Conservation (phyloP, 2,113 vertebrate species). For the Chaenogobius annularis region DNA sequence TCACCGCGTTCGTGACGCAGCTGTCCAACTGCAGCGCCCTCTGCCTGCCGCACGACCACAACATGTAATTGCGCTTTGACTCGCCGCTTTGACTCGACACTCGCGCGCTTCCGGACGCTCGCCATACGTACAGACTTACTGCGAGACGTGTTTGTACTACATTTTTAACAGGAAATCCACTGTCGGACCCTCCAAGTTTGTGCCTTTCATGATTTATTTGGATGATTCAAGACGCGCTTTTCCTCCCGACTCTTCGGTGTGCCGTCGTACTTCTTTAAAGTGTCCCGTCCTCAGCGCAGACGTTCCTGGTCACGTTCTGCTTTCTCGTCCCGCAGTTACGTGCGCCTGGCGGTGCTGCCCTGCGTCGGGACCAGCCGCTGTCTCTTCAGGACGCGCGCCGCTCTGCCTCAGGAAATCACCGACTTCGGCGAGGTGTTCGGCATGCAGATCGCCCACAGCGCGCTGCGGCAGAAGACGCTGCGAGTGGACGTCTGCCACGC, state of each 20-base stretch:
- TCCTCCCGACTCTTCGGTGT: no score
- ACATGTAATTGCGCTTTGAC: conserved; percentile 74
- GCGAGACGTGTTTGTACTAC: no score
- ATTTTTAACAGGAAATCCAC: no score
- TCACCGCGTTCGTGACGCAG: conserved; percentile 86
- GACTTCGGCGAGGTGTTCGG: conserved; percentile 88
- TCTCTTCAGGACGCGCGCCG: conserved; percentile 85
- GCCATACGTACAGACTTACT: no score
- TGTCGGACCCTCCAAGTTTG: no score
- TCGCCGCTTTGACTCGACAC: no score
- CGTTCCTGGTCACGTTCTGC: no score
- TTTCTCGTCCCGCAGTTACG: conserved; percentile 73
- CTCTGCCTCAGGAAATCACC: conserved; percentile 74
- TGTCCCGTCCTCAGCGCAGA: no score
- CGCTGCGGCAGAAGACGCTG: conserved; percentile 91
- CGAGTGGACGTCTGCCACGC: conserved; percentile 88
- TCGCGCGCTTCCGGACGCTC: no score
- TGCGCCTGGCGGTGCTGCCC: conserved; percentile 88
- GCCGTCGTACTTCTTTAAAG: no score
- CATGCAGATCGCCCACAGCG: conserved; percentile 83
- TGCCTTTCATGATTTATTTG: no score
- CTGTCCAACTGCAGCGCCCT: conserved; percentile 84
- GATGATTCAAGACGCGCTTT: no score
- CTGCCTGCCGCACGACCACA: conserved; percentile 81
- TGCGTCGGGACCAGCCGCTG: conserved; percentile 87